A percentile compares a stretch with the other conserved stretches of the same genome.
phyloP scores from a whole-genome alignment of 2,113 vertebrate species.

The Butorides virescens region DNA sequence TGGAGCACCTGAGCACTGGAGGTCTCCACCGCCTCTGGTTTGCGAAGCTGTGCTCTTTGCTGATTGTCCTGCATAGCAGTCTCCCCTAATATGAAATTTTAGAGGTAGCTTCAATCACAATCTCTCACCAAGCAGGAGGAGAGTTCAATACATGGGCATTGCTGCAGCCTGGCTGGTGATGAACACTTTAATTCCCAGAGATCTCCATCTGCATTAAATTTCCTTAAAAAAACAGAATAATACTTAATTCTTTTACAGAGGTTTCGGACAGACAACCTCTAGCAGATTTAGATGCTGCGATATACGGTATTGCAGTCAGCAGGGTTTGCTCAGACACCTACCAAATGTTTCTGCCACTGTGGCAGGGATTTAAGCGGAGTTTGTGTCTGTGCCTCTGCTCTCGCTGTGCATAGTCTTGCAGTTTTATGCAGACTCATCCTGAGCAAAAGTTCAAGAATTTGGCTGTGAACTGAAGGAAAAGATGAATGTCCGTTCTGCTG shows the following conservation, averaged over 20 bases:
- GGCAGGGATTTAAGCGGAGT: not conserved
- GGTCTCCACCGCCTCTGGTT: not conserved
- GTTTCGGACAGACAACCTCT: not conserved
- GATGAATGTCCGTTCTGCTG: not conserved
- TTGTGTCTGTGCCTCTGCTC: not conserved
- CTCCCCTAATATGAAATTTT: not conserved
- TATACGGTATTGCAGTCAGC: fast-evolving
- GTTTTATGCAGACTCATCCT: not conserved
- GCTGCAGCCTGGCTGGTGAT: not conserved
- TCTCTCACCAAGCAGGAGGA: not conserved
- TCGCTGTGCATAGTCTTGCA: fast-evolving
- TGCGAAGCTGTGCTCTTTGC: not conserved
- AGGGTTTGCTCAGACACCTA: not conserved
- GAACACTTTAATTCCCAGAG: not conserved
- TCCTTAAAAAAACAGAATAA: not conserved
- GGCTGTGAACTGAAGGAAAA: not conserved
- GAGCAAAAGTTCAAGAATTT: not conserved
- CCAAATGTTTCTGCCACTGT: not conserved
- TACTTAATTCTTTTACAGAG: not conserved
- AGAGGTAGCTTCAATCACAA: not conserved
- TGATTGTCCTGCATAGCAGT: not conserved
- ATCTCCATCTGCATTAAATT: not conserved
- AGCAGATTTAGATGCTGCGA: not conserved
- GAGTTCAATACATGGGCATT: not conserved
- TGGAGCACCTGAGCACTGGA: not conserved